Evolutionary conservation across 2,113 vertebrate species (phyloP).

Genomic region (Alethe diademata): DNA sequence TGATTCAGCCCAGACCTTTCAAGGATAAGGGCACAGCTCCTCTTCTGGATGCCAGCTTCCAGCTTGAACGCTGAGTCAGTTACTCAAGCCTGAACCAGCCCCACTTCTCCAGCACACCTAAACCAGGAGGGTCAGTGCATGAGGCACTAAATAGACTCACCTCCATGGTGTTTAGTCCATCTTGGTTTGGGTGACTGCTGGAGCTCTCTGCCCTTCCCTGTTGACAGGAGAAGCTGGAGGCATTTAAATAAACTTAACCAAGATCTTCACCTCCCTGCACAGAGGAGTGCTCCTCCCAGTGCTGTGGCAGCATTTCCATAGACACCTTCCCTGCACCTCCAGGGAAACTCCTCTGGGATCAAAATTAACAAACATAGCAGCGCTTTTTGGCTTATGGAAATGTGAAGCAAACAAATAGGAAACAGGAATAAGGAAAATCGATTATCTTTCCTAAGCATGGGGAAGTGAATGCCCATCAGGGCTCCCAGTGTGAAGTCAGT

Average conservation of each 20-base stretch:
- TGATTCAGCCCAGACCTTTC: neutral
- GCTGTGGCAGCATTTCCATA: rapidly evolving
- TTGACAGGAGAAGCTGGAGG: neutral
- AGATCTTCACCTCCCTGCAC: neutral
- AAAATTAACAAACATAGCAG: neutral
- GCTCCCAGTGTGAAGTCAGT: neutral
- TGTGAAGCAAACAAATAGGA: neutral
- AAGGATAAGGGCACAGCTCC: neutral
- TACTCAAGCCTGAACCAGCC: neutral
- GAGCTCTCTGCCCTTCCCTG: neutral
- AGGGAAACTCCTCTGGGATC: neutral
- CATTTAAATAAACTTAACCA: neutral
- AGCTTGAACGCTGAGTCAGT: neutral
- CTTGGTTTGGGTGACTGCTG: neutral
- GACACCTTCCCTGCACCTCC: neutral
- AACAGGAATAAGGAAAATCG: neutral
- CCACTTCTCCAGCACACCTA: too few relatives aligned
- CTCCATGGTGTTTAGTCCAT: neutral
- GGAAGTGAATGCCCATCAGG: neutral
- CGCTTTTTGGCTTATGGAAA: neutral
- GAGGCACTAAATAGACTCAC: neutral
- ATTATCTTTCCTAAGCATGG: neutral
- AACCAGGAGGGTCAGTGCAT: neutral
- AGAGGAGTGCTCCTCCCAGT: neutral
- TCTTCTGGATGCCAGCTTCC: neutral